phyloP scores from a whole-genome alignment of 2,797 vertebrate species.

The Xenops minutus region DNA sequence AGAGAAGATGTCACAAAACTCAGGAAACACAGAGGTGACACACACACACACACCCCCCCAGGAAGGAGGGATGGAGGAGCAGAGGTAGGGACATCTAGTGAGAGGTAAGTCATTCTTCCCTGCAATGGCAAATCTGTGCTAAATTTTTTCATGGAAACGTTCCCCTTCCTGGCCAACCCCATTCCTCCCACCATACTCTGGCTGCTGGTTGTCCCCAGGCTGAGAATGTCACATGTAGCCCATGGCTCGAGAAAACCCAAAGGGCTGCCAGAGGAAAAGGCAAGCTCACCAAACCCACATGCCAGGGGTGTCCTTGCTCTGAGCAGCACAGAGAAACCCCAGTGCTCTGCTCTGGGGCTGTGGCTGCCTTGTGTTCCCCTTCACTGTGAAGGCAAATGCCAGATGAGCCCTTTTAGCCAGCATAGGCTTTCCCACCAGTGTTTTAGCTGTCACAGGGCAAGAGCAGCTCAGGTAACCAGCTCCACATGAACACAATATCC shows the following conservation, averaged over 20 bases:
- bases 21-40: neutral
- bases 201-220: neutral
- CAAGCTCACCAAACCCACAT: neutral
- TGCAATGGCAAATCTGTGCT: neutral
- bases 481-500: neutral
- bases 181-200: neutral
- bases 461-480: neutral
- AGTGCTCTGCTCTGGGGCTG: neutral
- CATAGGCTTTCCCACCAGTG: neutral
- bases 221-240: neutral
- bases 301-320: fast-evolving
- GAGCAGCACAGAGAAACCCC: neutral
- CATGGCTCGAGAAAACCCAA: neutral
- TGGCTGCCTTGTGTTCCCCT: neutral
- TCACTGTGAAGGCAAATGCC: neutral
- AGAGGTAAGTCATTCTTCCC: neutral
- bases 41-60: too few species aligned
- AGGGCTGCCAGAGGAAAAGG: neutral
- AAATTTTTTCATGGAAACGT: neutral
- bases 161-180: neutral
- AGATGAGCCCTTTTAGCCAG: neutral
- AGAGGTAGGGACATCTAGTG: neutral
- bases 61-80: neutral
- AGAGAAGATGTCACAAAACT: neutral
- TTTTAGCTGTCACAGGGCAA: neutral